Base-by-base conservation (phyloP, 2,888 invertebrate genomes). In the Volucella inanis region DNA sequence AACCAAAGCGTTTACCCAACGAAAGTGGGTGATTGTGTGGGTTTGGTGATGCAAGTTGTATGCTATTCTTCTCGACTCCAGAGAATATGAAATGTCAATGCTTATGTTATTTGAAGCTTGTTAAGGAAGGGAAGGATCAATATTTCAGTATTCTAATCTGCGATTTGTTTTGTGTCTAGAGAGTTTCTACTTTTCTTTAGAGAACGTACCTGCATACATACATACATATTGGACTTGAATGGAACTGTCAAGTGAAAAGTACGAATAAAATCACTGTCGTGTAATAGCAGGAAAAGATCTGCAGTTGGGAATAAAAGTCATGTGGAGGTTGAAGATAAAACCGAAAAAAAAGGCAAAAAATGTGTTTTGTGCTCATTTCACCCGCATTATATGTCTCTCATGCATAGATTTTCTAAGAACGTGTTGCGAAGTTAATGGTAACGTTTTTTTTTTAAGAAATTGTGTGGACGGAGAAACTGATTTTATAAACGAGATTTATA, bases 301-400 rank as follows among this genome's bases (percentile, higher is more conserved):
- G 55, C 61, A 49, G 64, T 49, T n/a, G 22, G 57, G 81, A 52
- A 67, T 50, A 76, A 75, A 52, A 76, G 57, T 76, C 81, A 71
- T 47, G 71, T 71, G 71, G 77, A 77, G 65, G 61, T 77, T 52
- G 67, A 15, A 72, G 77, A 72, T 72, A 77, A 82, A 78, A 72
- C 67, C 62, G 81, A 81, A 76, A 59, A 52, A n/a, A 71, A 75
- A 75, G 82, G 78, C 78, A 72, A 57, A 67, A 78, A 78, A 78
- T 78, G 67, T 82, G 54, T 77, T 71, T 82, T 82, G 77, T 82
- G 77, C 65, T 67, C 65, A 76, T 76, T 76, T 59, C 62, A 67
- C 54, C 55, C 65, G 10, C 71, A 49, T 43, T 79, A 43, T 78
- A 12, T 78, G 38, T 57, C 15, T 67, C 38, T 61, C 45, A 59